Percentiles rank a stretch among this genome's conserved stretches.
These are phyloP conservation scores for Ictalurus punctatus DNA, from an alignment of 2,113 vertebrate species.

Conservation along the genomic window DNA sequence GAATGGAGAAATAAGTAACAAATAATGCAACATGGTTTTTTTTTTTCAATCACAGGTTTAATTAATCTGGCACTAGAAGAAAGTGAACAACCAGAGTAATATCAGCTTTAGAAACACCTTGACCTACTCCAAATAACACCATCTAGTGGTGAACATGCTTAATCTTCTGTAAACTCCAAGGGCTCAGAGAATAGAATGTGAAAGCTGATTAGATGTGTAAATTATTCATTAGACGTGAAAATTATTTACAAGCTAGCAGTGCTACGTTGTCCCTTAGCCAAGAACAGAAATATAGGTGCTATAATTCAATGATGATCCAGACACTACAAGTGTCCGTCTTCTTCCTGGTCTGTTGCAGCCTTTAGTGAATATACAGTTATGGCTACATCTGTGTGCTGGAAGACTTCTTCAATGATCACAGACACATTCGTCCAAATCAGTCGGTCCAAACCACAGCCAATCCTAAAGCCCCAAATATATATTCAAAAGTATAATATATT, in stretches of 20 bases:
- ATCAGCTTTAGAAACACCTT: background rate
- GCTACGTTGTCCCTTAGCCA: background rate
- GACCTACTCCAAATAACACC: background rate
- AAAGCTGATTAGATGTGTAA: background rate
- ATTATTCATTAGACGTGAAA: background rate
- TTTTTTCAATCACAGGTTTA: background rate
- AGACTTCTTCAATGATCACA: slow-evolving; percentile 82
- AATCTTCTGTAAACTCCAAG: background rate
- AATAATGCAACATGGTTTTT: background rate
- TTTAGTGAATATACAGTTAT: slow-evolving; percentile 85
- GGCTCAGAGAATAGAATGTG: background rate
- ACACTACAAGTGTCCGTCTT: background rate
- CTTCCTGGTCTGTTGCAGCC: background rate
- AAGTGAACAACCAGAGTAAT: background rate
- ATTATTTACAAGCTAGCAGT: background rate
- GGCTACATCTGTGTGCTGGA: slow-evolving; percentile 77
- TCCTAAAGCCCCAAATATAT: slow-evolving; percentile 70
- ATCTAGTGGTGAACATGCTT: slow-evolving; percentile 16
- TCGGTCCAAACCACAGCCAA: slow-evolving; percentile 90
- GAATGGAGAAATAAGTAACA: background rate
- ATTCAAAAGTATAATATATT: background rate
- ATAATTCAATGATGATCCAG: background rate
- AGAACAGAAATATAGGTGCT: background rate
- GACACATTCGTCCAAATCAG: slow-evolving; percentile 84
- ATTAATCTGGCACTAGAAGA: background rate